phyloP scores from a whole-genome alignment of 2,797 vertebrate species.

The Taenioides sp. region DNA sequence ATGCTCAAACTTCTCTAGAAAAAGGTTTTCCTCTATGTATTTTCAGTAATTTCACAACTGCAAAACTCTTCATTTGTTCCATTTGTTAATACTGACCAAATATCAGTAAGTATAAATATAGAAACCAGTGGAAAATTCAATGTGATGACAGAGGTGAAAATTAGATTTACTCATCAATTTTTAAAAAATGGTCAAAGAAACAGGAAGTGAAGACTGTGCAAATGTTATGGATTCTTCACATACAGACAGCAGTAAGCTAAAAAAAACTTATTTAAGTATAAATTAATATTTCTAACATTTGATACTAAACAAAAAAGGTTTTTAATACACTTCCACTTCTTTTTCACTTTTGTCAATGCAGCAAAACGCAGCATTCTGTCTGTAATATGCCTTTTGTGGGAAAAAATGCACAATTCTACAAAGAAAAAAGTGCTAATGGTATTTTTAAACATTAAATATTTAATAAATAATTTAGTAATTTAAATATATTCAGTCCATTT shows the following conservation, averaged over 20 bases:
- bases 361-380: background rate
- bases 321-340: background rate
- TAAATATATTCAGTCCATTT: no score
- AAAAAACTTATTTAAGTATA: background rate
- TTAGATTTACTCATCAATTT: background rate
- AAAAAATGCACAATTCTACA: no score
- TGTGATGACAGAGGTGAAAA: slow-evolving; percentile 5
- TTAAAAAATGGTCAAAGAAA: slow-evolving; percentile 14
- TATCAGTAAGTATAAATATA: background rate
- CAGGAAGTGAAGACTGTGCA: slow-evolving; percentile 30
- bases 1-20: no score
- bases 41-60: background rate
- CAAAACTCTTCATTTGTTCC: background rate
- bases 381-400: background rate
- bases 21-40: no score
- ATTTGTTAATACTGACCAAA: background rate
- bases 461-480: no score
- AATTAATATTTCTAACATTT: no score
- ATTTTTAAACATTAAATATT: no score
- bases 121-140: background rate
- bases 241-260: background rate
- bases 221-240: background rate
- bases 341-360: background rate
- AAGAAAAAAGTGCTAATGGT: no score
- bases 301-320: background rate